phyloP scores from a whole-genome alignment of 2,113 vertebrate genomes.

The Pycnonotus jocosus region DNA sequence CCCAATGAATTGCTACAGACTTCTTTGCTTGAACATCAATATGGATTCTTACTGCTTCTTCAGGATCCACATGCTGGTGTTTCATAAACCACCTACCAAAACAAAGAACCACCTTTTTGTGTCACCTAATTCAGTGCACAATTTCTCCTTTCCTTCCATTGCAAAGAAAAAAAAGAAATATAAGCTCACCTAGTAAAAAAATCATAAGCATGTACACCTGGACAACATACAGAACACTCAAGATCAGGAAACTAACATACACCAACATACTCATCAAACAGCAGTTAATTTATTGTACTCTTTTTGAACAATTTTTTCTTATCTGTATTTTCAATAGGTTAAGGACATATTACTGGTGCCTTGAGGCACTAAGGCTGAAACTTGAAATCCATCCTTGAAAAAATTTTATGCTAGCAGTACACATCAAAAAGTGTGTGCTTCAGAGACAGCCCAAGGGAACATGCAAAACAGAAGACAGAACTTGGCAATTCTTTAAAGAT shows the following conservation, averaged over 20 bases:
- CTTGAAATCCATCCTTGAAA: neutral
- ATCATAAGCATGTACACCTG: neutral
- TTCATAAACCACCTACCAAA: constrained; percentile 88
- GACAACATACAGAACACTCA: neutral
- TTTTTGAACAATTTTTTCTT: neutral
- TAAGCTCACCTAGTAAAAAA: neutral
- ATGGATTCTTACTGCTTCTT: constrained; percentile 92
- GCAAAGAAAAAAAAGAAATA: neutral
- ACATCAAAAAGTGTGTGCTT: neutral
- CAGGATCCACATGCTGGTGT: constrained; percentile 90
- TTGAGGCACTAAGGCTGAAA: neutral
- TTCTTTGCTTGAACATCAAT: constrained; percentile 87
- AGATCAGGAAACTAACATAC: neutral
- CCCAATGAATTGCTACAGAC: constrained; percentile 94
- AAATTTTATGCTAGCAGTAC: neutral
- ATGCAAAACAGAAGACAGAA: neutral
- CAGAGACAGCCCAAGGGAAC: neutral
- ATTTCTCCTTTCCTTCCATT: neutral
- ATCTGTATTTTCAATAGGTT: neutral
- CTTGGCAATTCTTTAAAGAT: neutral
- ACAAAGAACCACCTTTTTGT: constrained; percentile 14
- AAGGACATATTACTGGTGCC: neutral
- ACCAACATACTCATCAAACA: neutral
- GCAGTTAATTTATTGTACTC: neutral
- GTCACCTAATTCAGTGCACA: neutral